Evolutionary conservation across 2,797 vertebrate species (phyloP), one percentile per base, ranked within the genome.

Genomic region (Melanotaenia parkinsoni): DNA sequence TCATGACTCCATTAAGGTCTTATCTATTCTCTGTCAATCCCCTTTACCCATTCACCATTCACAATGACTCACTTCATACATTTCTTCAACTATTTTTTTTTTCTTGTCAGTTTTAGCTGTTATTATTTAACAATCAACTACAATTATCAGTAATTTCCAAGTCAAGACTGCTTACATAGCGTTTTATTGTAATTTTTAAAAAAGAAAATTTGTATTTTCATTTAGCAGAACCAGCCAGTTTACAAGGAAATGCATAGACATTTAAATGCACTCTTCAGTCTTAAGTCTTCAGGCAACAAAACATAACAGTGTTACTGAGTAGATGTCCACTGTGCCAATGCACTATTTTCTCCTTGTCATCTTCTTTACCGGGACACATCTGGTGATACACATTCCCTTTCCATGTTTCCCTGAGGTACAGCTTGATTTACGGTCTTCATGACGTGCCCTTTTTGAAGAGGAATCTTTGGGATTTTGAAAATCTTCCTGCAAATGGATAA

Each of bases 331-430:
- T 84, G 65, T 69, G 85, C 81, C 84, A 81, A 87, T 88, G 77
- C 72, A 83, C 86, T 90, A 90, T 93, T 92, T 93, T 93, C 91
- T 94, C 88, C 88, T 83, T 92, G 91, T 94, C 92, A 91, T 86
- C 90, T 88, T 82, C 87, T 72, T 82, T 92, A 89, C 81, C 77
- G 82, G 86, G 85, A 87, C 87, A 56, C 86, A 89, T 86, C 89
- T 89, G 75, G 79, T 86, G 89, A 93, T 78, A 89, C 76, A 77
- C 88, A 67, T 83, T 88, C 82, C 82, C 67, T 81, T 87, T 84
- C 77, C 43, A 20, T 83, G 72, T 80, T 83, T 77, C 88, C 87
- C 81, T 35, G 18, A 64, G 90, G 91, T 89, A 91, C 88, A 86
- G 72, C 85, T 89, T 92, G 89, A 93, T 93, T 93, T 91, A 88